Evolutionary conservation across 2,113 vertebrate species (phyloP), one percentile per base, ranked within the genome.

Genomic region (Genyomyrus donnyi): DNA sequence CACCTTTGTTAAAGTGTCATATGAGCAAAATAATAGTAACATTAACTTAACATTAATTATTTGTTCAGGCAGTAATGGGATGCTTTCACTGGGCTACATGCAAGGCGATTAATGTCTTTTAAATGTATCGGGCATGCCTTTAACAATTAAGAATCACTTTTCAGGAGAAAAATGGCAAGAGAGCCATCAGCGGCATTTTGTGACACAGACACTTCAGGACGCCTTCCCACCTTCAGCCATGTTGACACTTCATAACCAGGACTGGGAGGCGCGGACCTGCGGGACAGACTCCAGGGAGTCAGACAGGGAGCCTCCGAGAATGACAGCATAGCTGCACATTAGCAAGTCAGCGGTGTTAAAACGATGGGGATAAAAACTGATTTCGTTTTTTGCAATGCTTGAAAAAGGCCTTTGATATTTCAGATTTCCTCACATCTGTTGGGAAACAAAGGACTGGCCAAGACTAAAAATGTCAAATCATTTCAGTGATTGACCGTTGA

Each of bases 171-270:
- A n/a, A 49, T 8, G 85, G n/a, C 3, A 27, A 35, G 50, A 53
- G 48, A 46, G 50, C 5, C 15, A 35, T 19, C 50, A 17, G 21
- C 31, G 8, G n/a, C 11, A 53, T 39, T 53, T 53, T 53, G 50
- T 31, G 27, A 53, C 35, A 53, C 17, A 5, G n/a, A 35, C 8
- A 19, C 15, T 15, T 48, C 2, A 31, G 24, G 45, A 49, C 2
- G 35, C 4, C 27, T 52, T 24, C 93, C 95, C 85, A 95, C 95
- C 94, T 91, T 90, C 92, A 90, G 93, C 93, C 95, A 95, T 95
- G 90, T 92, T 94, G 89, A 90, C 90, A 19, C 86, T 49, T 86
- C 53, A 84, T 87, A 90, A 85, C 90, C 90, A 62, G 87, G 74
- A 74, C 48, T 42, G 88, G 91, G 56, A 88, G 58, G 52, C 85